Conservation (phyloP, 2,888 invertebrate species). For the Cancer borealis region DNA sequence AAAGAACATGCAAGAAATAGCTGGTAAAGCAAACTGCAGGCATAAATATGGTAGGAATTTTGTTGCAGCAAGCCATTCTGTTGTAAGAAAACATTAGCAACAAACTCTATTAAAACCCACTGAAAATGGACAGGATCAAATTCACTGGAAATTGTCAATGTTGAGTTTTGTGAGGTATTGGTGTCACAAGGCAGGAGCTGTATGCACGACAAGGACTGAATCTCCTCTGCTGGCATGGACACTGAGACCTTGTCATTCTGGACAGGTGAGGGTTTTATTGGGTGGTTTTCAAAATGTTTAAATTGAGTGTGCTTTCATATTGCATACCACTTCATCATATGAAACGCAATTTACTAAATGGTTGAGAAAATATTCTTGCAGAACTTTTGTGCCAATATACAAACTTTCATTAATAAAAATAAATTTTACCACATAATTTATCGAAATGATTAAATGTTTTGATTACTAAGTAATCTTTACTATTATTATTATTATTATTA, state of each 20-base stretch:
- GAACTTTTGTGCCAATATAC: neutral
- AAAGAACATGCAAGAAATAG: slow-evolving; percentile 77
- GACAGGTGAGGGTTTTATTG: slow-evolving; percentile 43
- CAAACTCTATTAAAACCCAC: slow-evolving; percentile 59
- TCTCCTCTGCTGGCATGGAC: slow-evolving; percentile 38
- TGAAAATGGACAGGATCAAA: slow-evolving; percentile 40
- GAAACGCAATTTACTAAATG: neutral
- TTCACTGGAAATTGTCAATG: slow-evolving; percentile 2
- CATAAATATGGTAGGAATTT: slow-evolving; percentile 65
- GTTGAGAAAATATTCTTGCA: neutral
- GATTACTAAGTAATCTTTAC: too few relatives aligned
- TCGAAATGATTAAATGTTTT: neutral
- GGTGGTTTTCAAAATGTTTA: neutral
- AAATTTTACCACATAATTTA: neutral
- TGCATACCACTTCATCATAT: neutral
- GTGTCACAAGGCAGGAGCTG: slow-evolving; percentile 33
- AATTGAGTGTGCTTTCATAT: slow-evolving; percentile 1
- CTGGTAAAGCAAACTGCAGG: slow-evolving; percentile 73
- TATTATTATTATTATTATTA: too few relatives aligned
- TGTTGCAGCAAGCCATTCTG: slow-evolving; percentile 68
- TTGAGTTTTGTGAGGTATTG: neutral
- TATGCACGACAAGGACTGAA: neutral
- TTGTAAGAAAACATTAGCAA: slow-evolving; percentile 62
- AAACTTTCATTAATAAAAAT: neutral
- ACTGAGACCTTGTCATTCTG: slow-evolving; percentile 18